Evolutionary conservation across 2,113 vertebrate species (phyloP), one percentile per base, ranked within the genome.

Genomic region (Craseonycteris thonglongyai): DNA sequence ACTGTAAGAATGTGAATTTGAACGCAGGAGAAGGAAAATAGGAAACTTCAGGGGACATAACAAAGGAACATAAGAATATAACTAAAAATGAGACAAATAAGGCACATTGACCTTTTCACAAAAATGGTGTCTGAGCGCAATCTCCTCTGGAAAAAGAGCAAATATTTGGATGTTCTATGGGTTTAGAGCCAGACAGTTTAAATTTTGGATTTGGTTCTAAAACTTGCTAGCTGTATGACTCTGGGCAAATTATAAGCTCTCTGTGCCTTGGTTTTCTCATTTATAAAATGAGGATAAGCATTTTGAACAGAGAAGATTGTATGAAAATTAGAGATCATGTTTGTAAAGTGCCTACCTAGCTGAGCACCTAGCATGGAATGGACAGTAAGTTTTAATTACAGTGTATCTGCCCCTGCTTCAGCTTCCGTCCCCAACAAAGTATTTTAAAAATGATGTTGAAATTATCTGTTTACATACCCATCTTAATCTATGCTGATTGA

Each of bases 201-300:
- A 68, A 79, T 38, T 82, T 89, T 91, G 84, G 72, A 86, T 66
- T 91, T 95, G 61, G 61, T 88, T 95, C 47, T 88, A 59, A 94
- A 68, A 56, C 56, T 59, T 66, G 28, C 24, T 63, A 51, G 81
- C 30, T 93, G 19, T 38, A 30, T 92, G 91, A 79, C 68, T 79
- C 72, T 40, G 61, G 78, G 30, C 24, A 88, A 91, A 92, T 92
- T 56, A 58, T 69, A 82, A 87, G 38, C 18, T 94, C 33, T 45
- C 42, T 72, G 76, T n/a, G 33, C 51, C 72, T 51, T 95, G 42
- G 15, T 28, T 90, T 83, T 91, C 88, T 96, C 59, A 18, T 93
- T 35, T 84, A 22, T 89, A 56, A 93, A 90, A 45, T 63, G 91
- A 85, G 7, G 59, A 54, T 56, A 66, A 94, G 59, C 30, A 58